Evolutionary conservation across 2,888 invertebrate genomes (phyloP).

Genomic region (Nephrotoma guestfalica): DNA sequence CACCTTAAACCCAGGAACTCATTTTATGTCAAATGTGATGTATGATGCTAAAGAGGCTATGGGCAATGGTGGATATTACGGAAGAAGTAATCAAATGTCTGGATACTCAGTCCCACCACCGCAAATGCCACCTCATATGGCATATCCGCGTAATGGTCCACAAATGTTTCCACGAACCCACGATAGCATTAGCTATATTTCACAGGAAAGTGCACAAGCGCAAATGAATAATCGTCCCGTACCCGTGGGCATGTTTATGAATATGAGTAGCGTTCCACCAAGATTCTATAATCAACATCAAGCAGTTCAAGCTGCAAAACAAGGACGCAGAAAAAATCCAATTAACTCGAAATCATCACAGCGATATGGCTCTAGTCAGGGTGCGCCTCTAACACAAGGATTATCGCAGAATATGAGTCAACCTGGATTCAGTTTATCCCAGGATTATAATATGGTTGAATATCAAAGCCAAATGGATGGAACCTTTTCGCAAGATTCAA

Average conservation of each 20-base stretch:
- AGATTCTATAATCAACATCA: slow-evolving; percentile 62
- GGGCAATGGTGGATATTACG: slow-evolving; percentile 87
- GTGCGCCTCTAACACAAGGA: slow-evolving; percentile 51
- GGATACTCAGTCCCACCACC: neutral
- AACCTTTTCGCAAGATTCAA: slow-evolving; percentile 83
- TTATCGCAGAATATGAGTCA: slow-evolving; percentile 62
- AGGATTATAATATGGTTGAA: slow-evolving; percentile 29
- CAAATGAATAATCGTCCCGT: slow-evolving; percentile 73
- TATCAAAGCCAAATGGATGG: slow-evolving; percentile 76
- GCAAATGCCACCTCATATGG: neutral
- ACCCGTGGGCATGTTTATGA: slow-evolving; percentile 88
- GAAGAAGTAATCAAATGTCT: slow-evolving; percentile 43
- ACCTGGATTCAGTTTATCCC: slow-evolving; percentile 44
- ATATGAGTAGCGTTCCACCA: slow-evolving; percentile 66
- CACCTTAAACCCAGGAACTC: slow-evolving; percentile 86
- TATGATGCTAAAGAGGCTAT: slow-evolving; percentile 93
- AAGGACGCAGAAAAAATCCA: slow-evolving; percentile 30
- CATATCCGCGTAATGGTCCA: neutral
- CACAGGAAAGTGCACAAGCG: slow-evolving; percentile 64
- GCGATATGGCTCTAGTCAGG: slow-evolving; percentile 6
- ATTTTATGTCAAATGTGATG: slow-evolving; percentile 95
- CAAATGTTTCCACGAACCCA: slow-evolving; percentile 48
- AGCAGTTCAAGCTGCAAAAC: slow-evolving; percentile 36
- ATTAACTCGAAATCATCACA: slow-evolving; percentile 16
- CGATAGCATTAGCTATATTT: slow-evolving; percentile 87